Evolutionary conservation across 2,113 vertebrate species (phyloP).

Genomic region (Sitta europaea): DNA sequence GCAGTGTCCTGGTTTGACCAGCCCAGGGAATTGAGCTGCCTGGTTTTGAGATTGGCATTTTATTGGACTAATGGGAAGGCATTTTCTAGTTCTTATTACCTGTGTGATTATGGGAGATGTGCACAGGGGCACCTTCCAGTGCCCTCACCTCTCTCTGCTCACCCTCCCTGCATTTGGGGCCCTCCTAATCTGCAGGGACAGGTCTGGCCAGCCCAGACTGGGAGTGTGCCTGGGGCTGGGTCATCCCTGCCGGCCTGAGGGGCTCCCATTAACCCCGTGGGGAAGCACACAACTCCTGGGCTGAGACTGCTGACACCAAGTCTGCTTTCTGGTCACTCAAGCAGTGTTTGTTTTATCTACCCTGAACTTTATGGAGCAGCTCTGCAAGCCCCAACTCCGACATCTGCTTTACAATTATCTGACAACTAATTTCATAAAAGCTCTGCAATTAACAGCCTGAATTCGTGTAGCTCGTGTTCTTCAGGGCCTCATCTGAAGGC

Average conservation of each 20-base stretch:
- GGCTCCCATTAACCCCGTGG: neutral
- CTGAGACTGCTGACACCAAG: neutral
- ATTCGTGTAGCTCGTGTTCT: neutral
- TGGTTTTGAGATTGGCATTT: no score
- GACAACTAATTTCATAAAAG: neutral
- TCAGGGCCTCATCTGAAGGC: neutral
- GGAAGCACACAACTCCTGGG: neutral
- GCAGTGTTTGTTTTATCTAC: neutral
- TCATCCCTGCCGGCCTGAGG: neutral
- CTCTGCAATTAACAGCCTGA: neutral
- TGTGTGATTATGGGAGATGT: neutral
- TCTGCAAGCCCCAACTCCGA: neutral
- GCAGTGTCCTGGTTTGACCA: no score
- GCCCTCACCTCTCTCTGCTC: neutral
- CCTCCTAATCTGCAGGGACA: fast-evolving
- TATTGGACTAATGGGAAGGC: no score
- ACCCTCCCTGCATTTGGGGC: fast-evolving
- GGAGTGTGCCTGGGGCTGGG: neutral
- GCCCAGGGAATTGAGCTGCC: no score
- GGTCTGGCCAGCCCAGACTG: neutral
- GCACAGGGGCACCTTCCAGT: neutral
- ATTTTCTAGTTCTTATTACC: no score
- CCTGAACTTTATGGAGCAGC: neutral
- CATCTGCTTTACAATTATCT: neutral
- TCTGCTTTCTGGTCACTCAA: neutral